Percentiles rank a stretch among this genome's conserved stretches.
phyloP scores from a whole-genome alignment of 2,113 vertebrate species.

The Hyaena hyaena region DNA sequence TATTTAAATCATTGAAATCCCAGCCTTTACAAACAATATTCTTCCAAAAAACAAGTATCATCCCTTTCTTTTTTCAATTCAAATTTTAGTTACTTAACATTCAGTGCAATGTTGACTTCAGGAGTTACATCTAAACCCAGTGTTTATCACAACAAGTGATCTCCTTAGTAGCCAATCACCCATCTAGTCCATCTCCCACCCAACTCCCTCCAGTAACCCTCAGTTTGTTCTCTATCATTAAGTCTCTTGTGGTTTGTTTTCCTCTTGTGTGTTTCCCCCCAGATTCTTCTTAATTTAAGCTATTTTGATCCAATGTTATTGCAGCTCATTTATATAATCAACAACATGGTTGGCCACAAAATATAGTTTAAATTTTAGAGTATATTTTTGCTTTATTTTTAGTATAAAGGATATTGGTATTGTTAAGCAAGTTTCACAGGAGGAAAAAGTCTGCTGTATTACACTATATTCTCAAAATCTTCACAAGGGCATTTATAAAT shows the following conservation, averaged over 20 bases:
- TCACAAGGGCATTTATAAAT: not conserved
- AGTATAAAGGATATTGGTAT: constrained; percentile 1
- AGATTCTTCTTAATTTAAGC: constrained; percentile 56
- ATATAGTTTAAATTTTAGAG: constrained; percentile 28
- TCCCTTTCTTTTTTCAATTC: too few species aligned
- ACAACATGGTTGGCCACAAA: not conserved
- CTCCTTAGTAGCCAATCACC: too few species aligned
- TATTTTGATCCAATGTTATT: constrained; percentile 44
- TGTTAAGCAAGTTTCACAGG: not conserved
- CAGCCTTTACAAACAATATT: constrained; percentile 61
- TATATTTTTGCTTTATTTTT: constrained; percentile 57
- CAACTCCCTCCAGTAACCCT: too few species aligned
- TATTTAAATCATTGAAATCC: constrained; percentile 70
- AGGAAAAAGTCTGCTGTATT: not conserved
- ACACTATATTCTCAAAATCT: not conserved
- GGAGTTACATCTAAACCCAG: too few species aligned
- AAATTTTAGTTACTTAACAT: too few species aligned
- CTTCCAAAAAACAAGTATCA: constrained; percentile 66
- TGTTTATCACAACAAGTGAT: too few species aligned
- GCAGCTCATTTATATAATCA: constrained; percentile 52
- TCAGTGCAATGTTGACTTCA: too few species aligned
- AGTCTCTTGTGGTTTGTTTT: too few species aligned
- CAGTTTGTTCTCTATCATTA: too few species aligned
- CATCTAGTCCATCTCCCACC: too few species aligned
- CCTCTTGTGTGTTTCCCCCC: too few species aligned